Base-by-base conservation (phyloP, 1,140 invertebrate genomes). In the Drosophila pallidifrons region DNA sequence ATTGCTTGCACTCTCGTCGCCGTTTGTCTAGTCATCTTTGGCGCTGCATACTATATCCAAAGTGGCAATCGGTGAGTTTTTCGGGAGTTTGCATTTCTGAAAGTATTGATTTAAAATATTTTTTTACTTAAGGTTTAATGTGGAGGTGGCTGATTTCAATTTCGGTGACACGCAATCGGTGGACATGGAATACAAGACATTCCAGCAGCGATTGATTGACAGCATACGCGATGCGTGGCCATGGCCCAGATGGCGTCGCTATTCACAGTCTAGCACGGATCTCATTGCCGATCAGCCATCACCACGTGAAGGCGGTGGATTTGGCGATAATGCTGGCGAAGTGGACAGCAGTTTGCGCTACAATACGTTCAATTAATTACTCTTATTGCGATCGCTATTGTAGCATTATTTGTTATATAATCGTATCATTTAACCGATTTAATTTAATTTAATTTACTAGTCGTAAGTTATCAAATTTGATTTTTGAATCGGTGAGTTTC, bases 121-220 rank as follows among this genome's bases (percentile, higher is more conserved):
- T 3, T 32, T 30, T 25, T 25, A 4, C 20, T 25, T 25, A 25
- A 96, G 96, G 77, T 96, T 96, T 80, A 95, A 94, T 1, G 94
- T 98, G 13, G 97, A 98, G 94, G 96, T 97, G 2, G 97, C 97
- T 0, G 96, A 98, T 90, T 98, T 98, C 83, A 96, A 98, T 92
- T 98, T 98, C 91, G 96, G 96, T 1, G 95, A 96, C 76, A 93
- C 92, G 25, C 95, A 95, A 91, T 94, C 93, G 38, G 94, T 95
- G 7, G 96, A 97, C 68, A 94, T 97, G 92, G 96, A 97, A 74
- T 97, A 97, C 82, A 97, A 97, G 93, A 97, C 96, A 20, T 97
- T 98, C 85, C 94, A 94, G 4, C 96, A 97, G 82, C 93, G 97
- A 47, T 93, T 98, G 2, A 93, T 95, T 28, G 96, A 97, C 75